Base-by-base conservation (phyloP, 2,888 invertebrate genomes). In the Leucophora obtusa region DNA sequence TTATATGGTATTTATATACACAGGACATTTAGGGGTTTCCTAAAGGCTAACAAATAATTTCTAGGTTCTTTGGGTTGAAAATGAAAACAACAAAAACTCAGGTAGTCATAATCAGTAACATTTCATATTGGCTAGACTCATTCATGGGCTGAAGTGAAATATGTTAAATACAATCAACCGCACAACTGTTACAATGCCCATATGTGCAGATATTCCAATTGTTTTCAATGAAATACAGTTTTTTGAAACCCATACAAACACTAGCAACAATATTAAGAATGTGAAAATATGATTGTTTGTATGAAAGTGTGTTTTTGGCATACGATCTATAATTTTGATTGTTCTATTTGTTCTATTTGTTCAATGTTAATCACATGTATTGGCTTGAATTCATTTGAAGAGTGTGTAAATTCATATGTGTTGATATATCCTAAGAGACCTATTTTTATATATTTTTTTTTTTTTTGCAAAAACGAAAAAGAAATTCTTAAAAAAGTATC, bases 111-210 rank as follows among this genome's bases (percentile, higher is more conserved):
- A 33, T 33, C 63, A 14, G 8, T 17, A 68, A 18, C 35, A 58
- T 51, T 63, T 28, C 50, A 28, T 56, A 17, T 53, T 33, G 17
- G 35, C 11, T 71, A 43, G 47, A 60, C 9, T 18, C 43, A 53
- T 18, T 60, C 43, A 60, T 54, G 28, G 18, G 51, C 21, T 53
- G 60, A 66, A 50, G 17, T 53, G 56, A 65, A 50, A 47, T 59
- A n/a, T 63, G 10, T 69, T 47, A 73, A 69, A 72, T 28, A 21
- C n/a, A 59, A 53, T 60, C 72, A 69, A 68, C 69, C 69, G 38
- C 77, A 81, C 77, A 81, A 81, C 66, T 81, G 81, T 65, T 70
- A 28, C 28, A 75, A 62, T 69, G 69, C 69, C 81, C 81, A 81
- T 81, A 81, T 81, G 81, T 66, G 60, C 69, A 73, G 33, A 73